Base-by-base conservation (phyloP, 1,140 invertebrate genomes). In the Scaptomyza pallida region DNA sequence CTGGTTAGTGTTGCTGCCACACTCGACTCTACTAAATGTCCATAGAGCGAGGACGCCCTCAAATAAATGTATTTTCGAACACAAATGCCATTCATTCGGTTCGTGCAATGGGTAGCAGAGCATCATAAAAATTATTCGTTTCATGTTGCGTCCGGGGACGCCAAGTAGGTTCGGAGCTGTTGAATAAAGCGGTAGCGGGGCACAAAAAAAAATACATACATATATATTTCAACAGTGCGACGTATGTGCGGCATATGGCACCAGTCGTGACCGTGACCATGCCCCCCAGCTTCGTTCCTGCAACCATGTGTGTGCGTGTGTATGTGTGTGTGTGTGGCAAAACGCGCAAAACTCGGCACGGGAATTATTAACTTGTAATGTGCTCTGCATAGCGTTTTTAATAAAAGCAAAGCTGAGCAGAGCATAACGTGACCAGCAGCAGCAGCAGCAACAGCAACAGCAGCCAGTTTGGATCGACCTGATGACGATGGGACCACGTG, bases 291-390 rank as follows among this genome's bases (percentile, higher is more conserved):
- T 41, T 47, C 51, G 40, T 59, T 30, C 48, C 50, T 47, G 30
- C 54, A 54, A 52, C 15, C 48, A 55, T 19, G 9, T 63, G 50
- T 45, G 30, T 60, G 52, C 51, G 41, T 23, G 33, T 59, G 47
- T 45, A 40, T 48, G 68, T 54, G 41, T 37, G 35, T 37, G 44
- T 45, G 33, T 59, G 48, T 52, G 44, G 48, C 23, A 40, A 50
- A 56, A 56, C 43, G 44, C 26, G 45, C 72, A 63, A n/a, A n/a
- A 43, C 68, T 68, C 77, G 63, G 75, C 82, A 78, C 82, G 82
- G 82, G 82, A 86, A 86, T 88, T 88, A 88, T 88, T 88, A 88
- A 88, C 82, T 88, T 88, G 83, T 88, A 88, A 88, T 88, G 82
- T 88, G 82, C 82, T 81, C 81, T 88, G 82, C 82, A 88, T 88